phyloP scores from a whole-genome alignment of 2,888 invertebrate species.

The Dryocosmus kuriphilus region DNA sequence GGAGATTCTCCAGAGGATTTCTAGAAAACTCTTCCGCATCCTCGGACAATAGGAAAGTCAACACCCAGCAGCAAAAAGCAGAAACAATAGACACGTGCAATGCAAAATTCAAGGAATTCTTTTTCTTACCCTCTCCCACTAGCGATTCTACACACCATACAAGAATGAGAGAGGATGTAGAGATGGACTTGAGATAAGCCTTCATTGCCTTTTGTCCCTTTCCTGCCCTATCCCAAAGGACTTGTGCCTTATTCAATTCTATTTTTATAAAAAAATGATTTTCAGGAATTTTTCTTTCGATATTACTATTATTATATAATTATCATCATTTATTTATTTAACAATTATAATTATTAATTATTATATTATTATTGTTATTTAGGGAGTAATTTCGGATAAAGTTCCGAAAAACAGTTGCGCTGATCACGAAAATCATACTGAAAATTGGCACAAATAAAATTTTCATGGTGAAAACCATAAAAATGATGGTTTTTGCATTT shows the following conservation, averaged over 20 bases:
- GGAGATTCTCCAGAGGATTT: slow-evolving; percentile 35
- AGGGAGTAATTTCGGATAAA: no score
- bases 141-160: neutral
- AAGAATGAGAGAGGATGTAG: neutral
- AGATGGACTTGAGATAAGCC: slow-evolving; percentile 27
- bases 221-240: slow-evolving; percentile 28
- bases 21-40: slow-evolving; percentile 39
- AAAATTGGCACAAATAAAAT: no score
- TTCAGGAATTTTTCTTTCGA: no score
- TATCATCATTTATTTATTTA: no score
- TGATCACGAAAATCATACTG: no score
- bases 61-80: slow-evolving; percentile 34
- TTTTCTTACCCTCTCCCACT: neutral
- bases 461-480: no score
- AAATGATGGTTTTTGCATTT: no score
- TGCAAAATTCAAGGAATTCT: slow-evolving; percentile 27
- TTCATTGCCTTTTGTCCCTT: slow-evolving; percentile 19
- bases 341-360: no score
- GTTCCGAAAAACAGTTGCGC: no score
- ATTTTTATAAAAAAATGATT: neutral
- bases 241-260: neutral
- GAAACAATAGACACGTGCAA: slow-evolving; percentile 40
- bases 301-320: no score
- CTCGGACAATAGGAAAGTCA: slow-evolving; percentile 39
- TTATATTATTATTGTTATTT: no score